Base-by-base conservation (phyloP, 1,140 invertebrate genomes). In the Brachionus koreanus region DNA sequence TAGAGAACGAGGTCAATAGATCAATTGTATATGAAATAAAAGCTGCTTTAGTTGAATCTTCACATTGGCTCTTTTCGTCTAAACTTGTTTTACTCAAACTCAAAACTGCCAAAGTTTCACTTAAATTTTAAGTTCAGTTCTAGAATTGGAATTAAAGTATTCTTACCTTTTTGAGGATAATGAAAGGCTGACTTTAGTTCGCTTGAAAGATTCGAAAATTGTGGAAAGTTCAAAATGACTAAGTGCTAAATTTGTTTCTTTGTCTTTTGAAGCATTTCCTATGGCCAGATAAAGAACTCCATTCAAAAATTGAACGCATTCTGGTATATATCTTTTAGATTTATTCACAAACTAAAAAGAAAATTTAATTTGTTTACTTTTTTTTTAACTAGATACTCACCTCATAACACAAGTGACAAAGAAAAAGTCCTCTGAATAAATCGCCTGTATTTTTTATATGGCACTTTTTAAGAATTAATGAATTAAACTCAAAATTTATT, bases 301-400 rank as follows among this genome's bases (percentile, higher is more conserved):
- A 83, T 91, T 87, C 6, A 96, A 86, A 85, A 92, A 95, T 87
- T 93, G 94, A 10, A 95, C 89, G 0, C 91, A 91, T 57, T 93
- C 91, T 0, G 95, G 94, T 23, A 92, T 88, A 85, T 92, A 93
- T 85, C 94, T 89, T 88, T 95, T 94, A 3, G 94, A 95, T n/a
- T 93, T 86, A 4, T 87, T 84, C 2, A 93, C 92, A 86, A 93
- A 95, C 91, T 93, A 86, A 83, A 91, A 90, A 84, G 67, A 75
- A 84, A 33, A 61, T n/a, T 42, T 25, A 46, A 5, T 42, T 33
- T 10, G 5, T 65, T 16, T 29, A 19, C 12, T n/a, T 39, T 49
- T 77, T 25, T n/a, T 35, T n/a, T 23, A 5, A 83, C 37, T 52
- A 13, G 23, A 65, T 52, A 86, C 84, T 88, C 87, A 92, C 92